phyloP scores from a whole-genome alignment of 2,888 invertebrate species.

The Leucoma salicis region DNA sequence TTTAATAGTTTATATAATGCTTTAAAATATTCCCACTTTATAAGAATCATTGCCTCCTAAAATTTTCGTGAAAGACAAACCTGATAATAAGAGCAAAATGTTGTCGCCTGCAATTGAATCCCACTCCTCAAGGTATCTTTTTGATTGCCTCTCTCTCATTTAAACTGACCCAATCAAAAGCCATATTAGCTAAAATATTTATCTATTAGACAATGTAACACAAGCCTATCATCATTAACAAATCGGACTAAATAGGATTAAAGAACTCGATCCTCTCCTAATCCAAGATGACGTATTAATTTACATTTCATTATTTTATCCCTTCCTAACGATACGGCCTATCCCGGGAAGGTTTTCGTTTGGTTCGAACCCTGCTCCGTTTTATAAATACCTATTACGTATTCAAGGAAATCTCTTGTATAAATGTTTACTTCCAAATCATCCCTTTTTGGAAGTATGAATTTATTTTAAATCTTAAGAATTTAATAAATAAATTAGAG shows the following conservation, averaged over 20 bases:
- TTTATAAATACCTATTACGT: neutral
- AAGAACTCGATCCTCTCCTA: conserved; percentile 46
- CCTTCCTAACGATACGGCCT: conserved; percentile 23
- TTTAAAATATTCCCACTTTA: too few species aligned
- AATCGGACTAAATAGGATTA: conserved; percentile 51
- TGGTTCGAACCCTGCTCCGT: conserved; percentile 16
- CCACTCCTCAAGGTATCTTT: too few species aligned
- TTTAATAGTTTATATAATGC: too few species aligned
- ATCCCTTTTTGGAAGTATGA: too few species aligned
- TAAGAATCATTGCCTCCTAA: too few species aligned
- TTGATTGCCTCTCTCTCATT: too few species aligned
- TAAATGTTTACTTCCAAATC: neutral
- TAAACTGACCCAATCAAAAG: conserved; percentile 38
- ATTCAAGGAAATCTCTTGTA: neutral
- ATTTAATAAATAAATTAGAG: too few species aligned
- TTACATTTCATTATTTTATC: conserved; percentile 57
- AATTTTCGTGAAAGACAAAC: too few species aligned
- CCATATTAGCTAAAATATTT: conserved; percentile 33
- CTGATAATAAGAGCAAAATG: too few species aligned
- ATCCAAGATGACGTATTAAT: conserved; percentile 63
- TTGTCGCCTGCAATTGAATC: too few species aligned
- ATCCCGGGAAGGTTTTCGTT: conserved; percentile 21
- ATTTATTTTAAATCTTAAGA: too few species aligned
- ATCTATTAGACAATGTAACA: conserved; percentile 26
- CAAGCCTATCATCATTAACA: conserved; percentile 46